Evolutionary conservation across 2,888 invertebrate genomes (phyloP).

Genomic region (Diarsia mendica): DNA sequence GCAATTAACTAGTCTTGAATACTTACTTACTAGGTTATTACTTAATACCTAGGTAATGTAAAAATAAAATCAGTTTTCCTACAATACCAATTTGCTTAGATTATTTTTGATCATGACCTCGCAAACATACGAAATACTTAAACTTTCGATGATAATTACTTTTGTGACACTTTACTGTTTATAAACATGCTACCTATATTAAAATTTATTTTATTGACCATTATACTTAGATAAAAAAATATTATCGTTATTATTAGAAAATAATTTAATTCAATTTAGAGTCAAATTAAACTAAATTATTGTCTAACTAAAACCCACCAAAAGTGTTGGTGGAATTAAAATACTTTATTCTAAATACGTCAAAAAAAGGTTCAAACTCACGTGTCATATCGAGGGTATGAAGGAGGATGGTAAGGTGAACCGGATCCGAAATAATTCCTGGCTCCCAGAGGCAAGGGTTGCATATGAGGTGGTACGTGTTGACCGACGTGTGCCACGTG

Average conservation of each 20-base stretch:
- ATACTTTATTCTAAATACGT: not conserved
- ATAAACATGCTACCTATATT: conserved; percentile 36
- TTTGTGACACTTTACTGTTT: conserved; percentile 32
- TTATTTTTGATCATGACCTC: conserved; percentile 46
- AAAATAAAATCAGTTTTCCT: conserved; percentile 28
- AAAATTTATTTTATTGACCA: conserved; percentile 28
- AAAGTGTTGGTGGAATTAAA: not conserved
- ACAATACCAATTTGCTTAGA: conserved; percentile 33
- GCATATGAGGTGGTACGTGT: conserved; percentile 90
- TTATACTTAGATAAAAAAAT: not conserved
- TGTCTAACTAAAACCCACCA: conserved; percentile 2
- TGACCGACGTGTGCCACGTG: conserved; percentile 89
- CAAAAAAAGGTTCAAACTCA: conserved; percentile 74
- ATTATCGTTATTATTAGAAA: too few relatives aligned
- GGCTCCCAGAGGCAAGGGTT: conserved; percentile 90
- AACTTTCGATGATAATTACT: conserved; percentile 39
- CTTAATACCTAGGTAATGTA: not conserved
- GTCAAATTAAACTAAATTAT: conserved; percentile 11
- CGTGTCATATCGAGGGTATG: conserved; percentile 91
- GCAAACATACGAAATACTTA: conserved; percentile 23
- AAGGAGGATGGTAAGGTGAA: conserved; percentile 90
- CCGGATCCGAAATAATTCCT: conserved; percentile 91
- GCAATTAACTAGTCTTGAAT: not conserved
- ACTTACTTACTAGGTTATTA: too few relatives aligned
- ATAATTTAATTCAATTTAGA: too few relatives aligned